phyloP scores from a whole-genome alignment of 1,140 invertebrate species.

The Trachymyrmex cornetzi region DNA sequence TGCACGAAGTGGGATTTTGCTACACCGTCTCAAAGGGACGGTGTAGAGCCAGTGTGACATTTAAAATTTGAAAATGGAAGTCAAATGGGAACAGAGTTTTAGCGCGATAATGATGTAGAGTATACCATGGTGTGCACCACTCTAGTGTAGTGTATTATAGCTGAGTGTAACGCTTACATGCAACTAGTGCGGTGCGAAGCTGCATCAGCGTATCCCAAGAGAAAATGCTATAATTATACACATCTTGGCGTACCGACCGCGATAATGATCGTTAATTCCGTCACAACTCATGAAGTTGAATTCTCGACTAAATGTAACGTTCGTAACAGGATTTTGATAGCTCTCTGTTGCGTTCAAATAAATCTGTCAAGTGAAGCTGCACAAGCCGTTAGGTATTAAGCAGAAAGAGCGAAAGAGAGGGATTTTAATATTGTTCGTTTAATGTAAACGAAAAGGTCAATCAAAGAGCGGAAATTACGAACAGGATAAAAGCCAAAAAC shows the following conservation, averaged over 20 bases:
- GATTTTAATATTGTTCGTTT: not conserved
- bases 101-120: too few relatives aligned
- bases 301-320: not conserved
- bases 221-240: too few relatives aligned
- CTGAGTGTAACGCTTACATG: too few relatives aligned
- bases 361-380: not conserved
- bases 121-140: too few relatives aligned
- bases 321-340: constrained; percentile 23
- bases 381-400: not conserved
- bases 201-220: too few relatives aligned
- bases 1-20: too few relatives aligned
- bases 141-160: too few relatives aligned
- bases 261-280: constrained; percentile 27
- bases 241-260: not conserved
- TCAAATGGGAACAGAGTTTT: too few relatives aligned
- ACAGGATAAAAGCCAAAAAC: not conserved
- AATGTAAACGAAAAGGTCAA: not conserved
- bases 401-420: not conserved
- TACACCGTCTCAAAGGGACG: too few relatives aligned
- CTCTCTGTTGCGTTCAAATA: not conserved
- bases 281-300: not conserved
- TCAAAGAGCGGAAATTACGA: constrained; percentile 3
- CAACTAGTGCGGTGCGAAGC: too few relatives aligned
- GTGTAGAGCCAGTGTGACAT: too few relatives aligned
- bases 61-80: too few relatives aligned